Evolutionary conservation across 2,888 invertebrate genomes (phyloP).

Genomic region (Drosophila colorata): DNA sequence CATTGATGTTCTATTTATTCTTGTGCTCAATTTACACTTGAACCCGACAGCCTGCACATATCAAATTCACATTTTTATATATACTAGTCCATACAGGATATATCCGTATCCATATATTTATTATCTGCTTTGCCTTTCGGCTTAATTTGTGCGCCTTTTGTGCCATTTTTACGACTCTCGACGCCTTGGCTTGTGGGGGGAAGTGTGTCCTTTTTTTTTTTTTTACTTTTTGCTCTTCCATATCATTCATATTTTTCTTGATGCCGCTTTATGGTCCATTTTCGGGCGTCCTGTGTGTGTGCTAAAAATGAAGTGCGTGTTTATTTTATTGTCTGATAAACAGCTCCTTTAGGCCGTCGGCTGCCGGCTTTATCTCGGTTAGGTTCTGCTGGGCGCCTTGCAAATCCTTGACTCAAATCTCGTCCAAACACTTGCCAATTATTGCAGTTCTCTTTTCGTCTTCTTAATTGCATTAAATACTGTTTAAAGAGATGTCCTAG

Average conservation of each 20-base stretch:
- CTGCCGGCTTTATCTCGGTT: not conserved
- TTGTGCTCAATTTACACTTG: constrained; percentile 68
- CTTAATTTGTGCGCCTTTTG: constrained; percentile 72
- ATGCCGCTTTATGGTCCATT: constrained; percentile 54
- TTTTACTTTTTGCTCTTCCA: constrained; percentile 19
- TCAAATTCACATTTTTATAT: constrained; percentile 13
- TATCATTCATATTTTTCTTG: constrained; percentile 56
- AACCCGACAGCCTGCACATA: constrained; percentile 44
- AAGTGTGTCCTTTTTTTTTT: constrained; percentile 39
- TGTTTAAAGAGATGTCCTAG: not conserved
- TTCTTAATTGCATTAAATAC: not conserved
- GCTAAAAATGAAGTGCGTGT: constrained; percentile 69
- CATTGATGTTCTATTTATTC: constrained; percentile 53
- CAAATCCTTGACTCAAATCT: constrained; percentile 37
- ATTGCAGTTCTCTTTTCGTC: constrained; percentile 9
- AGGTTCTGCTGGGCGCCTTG: not conserved
- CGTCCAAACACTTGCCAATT: constrained; percentile 19
- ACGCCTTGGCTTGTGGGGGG: constrained; percentile 49
- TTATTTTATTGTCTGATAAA: constrained; percentile 81
- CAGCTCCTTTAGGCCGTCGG: constrained; percentile 57
- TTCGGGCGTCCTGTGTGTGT: constrained; percentile 20
- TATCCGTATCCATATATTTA: constrained; percentile 29
- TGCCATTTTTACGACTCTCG: constrained; percentile 66
- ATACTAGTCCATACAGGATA: not conserved
- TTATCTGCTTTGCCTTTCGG: constrained; percentile 37